Evolutionary conservation across 2,797 vertebrate species (phyloP), one percentile per base, ranked within the genome.

Genomic region (Galagoides demidoff): DNA sequence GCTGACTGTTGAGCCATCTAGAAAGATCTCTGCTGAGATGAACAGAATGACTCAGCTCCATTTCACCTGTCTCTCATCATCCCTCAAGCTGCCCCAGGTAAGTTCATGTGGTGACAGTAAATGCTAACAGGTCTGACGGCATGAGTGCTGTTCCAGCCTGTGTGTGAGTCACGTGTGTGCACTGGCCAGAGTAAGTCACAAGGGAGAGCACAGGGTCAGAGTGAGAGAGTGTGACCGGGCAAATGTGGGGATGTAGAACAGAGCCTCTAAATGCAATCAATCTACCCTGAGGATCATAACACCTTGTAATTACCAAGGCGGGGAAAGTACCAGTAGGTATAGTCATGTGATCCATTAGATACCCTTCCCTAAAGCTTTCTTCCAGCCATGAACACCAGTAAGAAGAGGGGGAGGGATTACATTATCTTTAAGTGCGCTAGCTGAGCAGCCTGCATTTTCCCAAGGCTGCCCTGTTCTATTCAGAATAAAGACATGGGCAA

Each of bases 401-500:
- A 74, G 81, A 92, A 31, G 79, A 90, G 22, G n/a, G 20, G 64
- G 22, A 94, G 2, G 45, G 71, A 5, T 4, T 27, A 76, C 59
- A 92, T 90, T 84, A 96, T 97, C 95, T 96, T 96, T 79, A 92
- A 98, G 85, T 82, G 85, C 96, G 95, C 93, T 87, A 39, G 23
- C 84, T 52, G 76, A 95, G 77, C 39, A 94, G 90, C 88, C 78
- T 39, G 79, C 95, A 95, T 74, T 96, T 95, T 97, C 97, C 94
- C 96, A 96, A 95, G 86, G 59, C 95, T 96, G 34, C 39, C 84
- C 88, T 85, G 89, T 92, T 98, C 94, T 96, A 34, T 97, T 97
- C 96, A 92, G 95, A 97, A 97, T 97, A 98, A 98, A 98, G 96
- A 88, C 96, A 2, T 49, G 68, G 96, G 97, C 98, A 97, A 70